Conservation (phyloP, 2,888 invertebrate species). For the Pedicia rivosa region DNA sequence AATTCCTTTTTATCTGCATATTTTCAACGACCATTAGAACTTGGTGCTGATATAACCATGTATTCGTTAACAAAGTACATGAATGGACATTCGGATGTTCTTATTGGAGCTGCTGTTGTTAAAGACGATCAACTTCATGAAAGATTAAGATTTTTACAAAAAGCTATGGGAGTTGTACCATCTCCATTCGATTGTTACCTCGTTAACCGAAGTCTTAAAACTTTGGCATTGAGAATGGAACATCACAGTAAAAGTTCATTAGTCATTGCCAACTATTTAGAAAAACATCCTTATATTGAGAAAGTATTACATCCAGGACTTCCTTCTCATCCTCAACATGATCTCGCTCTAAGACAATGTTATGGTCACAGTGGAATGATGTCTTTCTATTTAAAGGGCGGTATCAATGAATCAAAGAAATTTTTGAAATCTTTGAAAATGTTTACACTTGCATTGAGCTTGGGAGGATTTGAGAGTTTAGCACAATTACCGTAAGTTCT, state of each 20-base stretch:
- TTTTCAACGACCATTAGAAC: constrained; percentile 74
- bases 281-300: constrained; percentile 59
- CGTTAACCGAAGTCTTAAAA: constrained; percentile 87
- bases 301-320: constrained; percentile 77
- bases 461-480: constrained; percentile 90
- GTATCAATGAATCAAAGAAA: constrained; percentile 48
- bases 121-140: constrained; percentile 55
- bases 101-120: constrained; percentile 82
- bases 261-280: constrained; percentile 64
- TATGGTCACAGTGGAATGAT: constrained; percentile 86
- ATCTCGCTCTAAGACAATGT: constrained; percentile 61
- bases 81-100: constrained; percentile 94
- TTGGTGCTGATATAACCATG: constrained; percentile 81
- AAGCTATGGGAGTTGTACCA: constrained; percentile 69
- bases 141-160: constrained; percentile 70
- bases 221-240: constrained; percentile 80
- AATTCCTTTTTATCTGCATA: constrained; percentile 89
- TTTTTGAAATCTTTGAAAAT: constrained; percentile 63
- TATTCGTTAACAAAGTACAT: constrained; percentile 96
- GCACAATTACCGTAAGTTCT: constrained; percentile 80
- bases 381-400: constrained; percentile 73
- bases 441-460: constrained; percentile 80
- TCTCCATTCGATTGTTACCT: constrained; percentile 93
- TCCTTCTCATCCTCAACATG: constrained; percentile 73
- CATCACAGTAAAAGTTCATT: constrained; percentile 68